Percentiles rank a stretch among this genome's conserved stretches.
phyloP scores from a whole-genome alignment of 1,140 invertebrate genomes.

The Drosophila nebulosa region DNA sequence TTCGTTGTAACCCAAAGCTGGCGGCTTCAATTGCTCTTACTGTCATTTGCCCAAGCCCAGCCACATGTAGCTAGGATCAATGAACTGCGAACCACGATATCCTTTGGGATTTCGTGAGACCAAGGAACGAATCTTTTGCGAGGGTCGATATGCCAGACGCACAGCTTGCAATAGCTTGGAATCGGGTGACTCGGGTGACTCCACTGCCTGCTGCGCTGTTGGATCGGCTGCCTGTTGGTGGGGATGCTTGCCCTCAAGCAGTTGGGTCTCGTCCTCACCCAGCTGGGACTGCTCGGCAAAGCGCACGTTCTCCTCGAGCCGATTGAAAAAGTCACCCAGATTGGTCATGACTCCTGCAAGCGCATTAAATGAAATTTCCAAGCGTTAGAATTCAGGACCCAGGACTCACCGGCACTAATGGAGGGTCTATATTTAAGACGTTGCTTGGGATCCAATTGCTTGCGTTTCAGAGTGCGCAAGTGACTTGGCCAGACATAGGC shows the following conservation, averaged over 20 bases:
- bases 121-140: constrained; percentile 72
- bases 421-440: constrained; percentile 47
- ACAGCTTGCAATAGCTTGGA: constrained; percentile 50
- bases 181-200: not conserved
- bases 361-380: constrained; percentile 18
- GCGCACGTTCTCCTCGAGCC: constrained; percentile 67
- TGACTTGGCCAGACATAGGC: constrained; percentile 6
- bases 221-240: constrained; percentile 19
- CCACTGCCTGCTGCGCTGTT: constrained; percentile 25
- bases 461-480: constrained; percentile 33
- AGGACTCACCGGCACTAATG: constrained; percentile 67
- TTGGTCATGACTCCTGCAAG: constrained; percentile 76
- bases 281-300: constrained; percentile 65
- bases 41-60: constrained; percentile 80
- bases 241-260: constrained; percentile 67
- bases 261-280: constrained; percentile 41
- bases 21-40: constrained; percentile 8
- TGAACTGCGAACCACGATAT: constrained; percentile 73
- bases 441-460: constrained; percentile 14
- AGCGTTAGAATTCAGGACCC: no score
- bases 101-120: constrained; percentile 74
- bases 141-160: constrained; percentile 61
- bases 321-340: constrained; percentile 74
- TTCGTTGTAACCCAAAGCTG: constrained; percentile 27
- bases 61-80: constrained; percentile 80